These are phyloP conservation scores for Spheniscus humboldti DNA, from an alignment of 2,797 vertebrate species.

Conservation along the genomic window DNA sequence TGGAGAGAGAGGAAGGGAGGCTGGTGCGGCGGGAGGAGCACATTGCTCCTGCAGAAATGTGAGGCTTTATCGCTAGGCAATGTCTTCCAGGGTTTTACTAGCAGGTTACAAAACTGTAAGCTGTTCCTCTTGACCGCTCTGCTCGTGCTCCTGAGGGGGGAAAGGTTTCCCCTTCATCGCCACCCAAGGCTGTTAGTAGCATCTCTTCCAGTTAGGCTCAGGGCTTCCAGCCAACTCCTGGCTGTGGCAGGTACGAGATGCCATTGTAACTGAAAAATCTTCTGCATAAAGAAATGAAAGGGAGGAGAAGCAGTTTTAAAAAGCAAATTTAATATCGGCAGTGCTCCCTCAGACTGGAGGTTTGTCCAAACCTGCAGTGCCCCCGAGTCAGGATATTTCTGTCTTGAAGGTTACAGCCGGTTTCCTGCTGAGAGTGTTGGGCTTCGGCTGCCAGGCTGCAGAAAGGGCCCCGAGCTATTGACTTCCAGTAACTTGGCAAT, in stretches of 20 bases:
- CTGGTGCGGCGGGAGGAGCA: rapidly evolving
- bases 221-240: not conserved
- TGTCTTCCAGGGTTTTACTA: not conserved
- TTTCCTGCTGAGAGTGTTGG: not conserved
- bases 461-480: not conserved
- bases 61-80: not conserved
- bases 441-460: not conserved
- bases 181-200: not conserved
- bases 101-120: not conserved
- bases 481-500: constrained; percentile 33
- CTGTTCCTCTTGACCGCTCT: not conserved
- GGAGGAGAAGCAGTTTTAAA: not conserved
- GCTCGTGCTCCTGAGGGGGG: not conserved
- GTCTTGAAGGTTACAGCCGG: not conserved
- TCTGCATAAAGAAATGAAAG: not conserved
- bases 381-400: not conserved
- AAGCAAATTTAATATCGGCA: not conserved
- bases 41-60: not conserved
- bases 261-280: not conserved
- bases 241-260: not conserved
- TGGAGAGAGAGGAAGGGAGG: not conserved
- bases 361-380: not conserved
- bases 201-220: not conserved
- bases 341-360: not conserved
- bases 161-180: not conserved